Evolutionary conservation across 2,797 vertebrate genomes (phyloP).

Genomic region (Hydrophis major): DNA sequence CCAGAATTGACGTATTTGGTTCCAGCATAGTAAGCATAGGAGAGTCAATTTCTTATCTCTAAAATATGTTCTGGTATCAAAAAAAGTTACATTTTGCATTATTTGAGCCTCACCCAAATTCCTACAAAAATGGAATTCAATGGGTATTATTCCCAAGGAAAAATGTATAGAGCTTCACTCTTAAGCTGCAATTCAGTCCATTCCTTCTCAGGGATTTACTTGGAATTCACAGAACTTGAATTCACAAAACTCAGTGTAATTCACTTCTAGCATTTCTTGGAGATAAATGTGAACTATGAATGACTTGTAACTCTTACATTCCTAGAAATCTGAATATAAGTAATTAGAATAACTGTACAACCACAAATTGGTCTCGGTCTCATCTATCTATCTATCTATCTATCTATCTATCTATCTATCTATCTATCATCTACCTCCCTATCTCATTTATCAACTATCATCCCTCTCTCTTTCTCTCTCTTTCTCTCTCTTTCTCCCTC

Average conservation of each 20-base stretch:
- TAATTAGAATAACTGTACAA: neutral
- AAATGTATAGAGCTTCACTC: neutral
- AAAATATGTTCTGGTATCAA: neutral
- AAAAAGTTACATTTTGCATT: neutral
- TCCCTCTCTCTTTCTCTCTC: too few relatives aligned
- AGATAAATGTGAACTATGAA: neutral
- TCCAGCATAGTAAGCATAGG: neutral
- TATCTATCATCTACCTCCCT: too few relatives aligned
- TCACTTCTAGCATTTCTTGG: neutral
- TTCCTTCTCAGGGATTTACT: neutral
- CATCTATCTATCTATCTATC: fast-evolving
- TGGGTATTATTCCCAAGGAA: neutral
- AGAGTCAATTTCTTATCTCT: neutral
- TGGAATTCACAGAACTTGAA: neutral
- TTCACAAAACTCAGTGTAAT: neutral
- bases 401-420: too few relatives aligned
- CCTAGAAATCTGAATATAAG: neutral
- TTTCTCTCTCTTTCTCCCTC: too few relatives aligned
- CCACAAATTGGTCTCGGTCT: neutral
- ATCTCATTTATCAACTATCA: too few relatives aligned
- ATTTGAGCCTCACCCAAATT: neutral
- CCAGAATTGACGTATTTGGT: neutral
- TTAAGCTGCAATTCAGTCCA: neutral
- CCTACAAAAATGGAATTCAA: neutral
- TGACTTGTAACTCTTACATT: neutral